Evolutionary conservation across 2,888 invertebrate genomes (phyloP).

Genomic region (Tortricodes alternella): DNA sequence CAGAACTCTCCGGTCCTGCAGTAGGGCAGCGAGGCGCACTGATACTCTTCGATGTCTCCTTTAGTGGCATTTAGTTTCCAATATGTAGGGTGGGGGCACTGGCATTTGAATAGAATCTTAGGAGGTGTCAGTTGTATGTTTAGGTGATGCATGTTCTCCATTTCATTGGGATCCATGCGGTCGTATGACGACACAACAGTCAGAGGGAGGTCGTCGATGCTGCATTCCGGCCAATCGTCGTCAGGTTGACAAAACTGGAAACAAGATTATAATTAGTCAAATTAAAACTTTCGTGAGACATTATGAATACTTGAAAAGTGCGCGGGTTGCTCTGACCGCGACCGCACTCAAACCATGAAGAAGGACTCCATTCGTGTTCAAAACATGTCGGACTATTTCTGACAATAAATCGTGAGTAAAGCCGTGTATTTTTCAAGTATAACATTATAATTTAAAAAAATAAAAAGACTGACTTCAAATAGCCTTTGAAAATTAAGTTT

Average conservation of each 20-base stretch:
- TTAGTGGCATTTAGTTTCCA: slow-evolving; percentile 68
- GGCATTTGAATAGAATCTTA: slow-evolving; percentile 72
- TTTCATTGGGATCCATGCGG: slow-evolving; percentile 64
- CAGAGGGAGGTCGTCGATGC: slow-evolving; percentile 57
- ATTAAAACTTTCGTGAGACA: too few relatives aligned
- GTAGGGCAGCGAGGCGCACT: slow-evolving; percentile 73
- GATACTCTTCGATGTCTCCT: slow-evolving; percentile 55
- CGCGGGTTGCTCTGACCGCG: too few relatives aligned
- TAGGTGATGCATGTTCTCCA: slow-evolving; percentile 66
- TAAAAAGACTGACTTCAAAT: too few relatives aligned
- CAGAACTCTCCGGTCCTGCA: slow-evolving; percentile 83
- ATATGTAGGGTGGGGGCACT: slow-evolving; percentile 75
- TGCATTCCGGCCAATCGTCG: slow-evolving; percentile 64
- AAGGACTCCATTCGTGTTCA: too few relatives aligned
- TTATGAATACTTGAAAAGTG: too few relatives aligned
- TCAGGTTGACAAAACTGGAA: slow-evolving; percentile 79
- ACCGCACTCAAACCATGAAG: too few relatives aligned
- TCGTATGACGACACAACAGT: slow-evolving; percentile 55
- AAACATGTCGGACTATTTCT: too few relatives aligned
- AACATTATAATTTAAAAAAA: too few relatives aligned
- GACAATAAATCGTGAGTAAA: too few relatives aligned
- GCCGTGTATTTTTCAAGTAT: too few relatives aligned
- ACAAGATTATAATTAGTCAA: too few relatives aligned
- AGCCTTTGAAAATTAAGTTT: too few relatives aligned
- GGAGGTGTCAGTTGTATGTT: slow-evolving; percentile 67